Conservation (phyloP, 2,888 invertebrate species). For the Tenodera sinensis region DNA sequence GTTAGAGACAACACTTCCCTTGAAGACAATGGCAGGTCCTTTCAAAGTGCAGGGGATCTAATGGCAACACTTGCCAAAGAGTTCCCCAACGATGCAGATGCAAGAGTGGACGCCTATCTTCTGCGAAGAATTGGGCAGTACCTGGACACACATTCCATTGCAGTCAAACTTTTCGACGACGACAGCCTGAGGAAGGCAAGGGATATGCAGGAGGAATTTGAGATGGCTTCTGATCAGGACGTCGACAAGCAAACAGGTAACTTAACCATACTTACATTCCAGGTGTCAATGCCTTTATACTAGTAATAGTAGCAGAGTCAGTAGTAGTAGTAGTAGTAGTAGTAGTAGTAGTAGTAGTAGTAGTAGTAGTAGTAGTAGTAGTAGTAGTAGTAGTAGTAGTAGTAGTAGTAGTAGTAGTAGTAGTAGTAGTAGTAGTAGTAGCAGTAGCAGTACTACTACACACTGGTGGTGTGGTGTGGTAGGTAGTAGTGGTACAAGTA, state of each 20-base stretch:
- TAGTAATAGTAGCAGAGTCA: no score
- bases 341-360: no score
- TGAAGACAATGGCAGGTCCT: not conserved
- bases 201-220: slow-evolving; percentile 34
- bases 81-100: slow-evolving; percentile 71
- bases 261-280: no score
- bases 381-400: no score
- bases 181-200: slow-evolving; percentile 57
- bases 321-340: no score
- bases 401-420: no score
- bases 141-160: slow-evolving; percentile 68
- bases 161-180: slow-evolving; percentile 66
- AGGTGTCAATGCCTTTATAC: no score
- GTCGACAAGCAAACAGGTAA: not conserved
- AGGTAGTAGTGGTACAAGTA: no score
- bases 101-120: slow-evolving; percentile 70
- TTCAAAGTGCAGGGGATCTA: slow-evolving; percentile 20
- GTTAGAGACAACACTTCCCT: slow-evolving; percentile 47
- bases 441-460: no score
- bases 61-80: slow-evolving; percentile 64
- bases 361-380: no score
- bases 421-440: no score
- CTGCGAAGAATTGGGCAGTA: slow-evolving; percentile 67
- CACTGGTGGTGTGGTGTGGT: no score
- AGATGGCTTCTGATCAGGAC: not conserved